Percentiles rank a stretch among this genome's conserved stretches.
phyloP scores from a whole-genome alignment of 2,797 vertebrate species.

The Tiaroga cobitis region DNA sequence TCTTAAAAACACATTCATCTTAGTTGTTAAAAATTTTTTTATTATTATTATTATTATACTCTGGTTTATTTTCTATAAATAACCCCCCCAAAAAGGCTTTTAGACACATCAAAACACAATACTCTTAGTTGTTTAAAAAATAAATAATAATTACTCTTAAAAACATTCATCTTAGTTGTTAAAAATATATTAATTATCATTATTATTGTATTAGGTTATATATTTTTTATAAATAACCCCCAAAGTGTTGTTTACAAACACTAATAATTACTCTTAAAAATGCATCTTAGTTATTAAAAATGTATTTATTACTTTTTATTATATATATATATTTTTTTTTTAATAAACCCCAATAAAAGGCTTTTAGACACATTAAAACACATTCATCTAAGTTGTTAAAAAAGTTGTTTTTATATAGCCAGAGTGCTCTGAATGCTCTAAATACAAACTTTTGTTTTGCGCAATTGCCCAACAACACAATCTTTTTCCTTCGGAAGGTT shows the following conservation, averaged over 20 bases:
- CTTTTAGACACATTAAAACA: neutral
- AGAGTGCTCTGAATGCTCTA: neutral
- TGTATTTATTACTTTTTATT: neutral
- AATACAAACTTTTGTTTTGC: neutral
- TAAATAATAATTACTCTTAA: too few species aligned
- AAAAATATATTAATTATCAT: neutral
- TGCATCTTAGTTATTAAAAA: too few species aligned
- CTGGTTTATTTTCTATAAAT: neutral
- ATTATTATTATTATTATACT: too few species aligned
- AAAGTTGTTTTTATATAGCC: neutral
- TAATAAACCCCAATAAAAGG: neutral
- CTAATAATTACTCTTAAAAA: too few species aligned
- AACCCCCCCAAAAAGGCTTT: neutral
- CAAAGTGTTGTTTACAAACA: neutral
- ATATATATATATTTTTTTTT: neutral
- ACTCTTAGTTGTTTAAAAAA: neutral
- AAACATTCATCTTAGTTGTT: too few species aligned
- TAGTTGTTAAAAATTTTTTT: neutral
- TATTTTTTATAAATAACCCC: neutral
- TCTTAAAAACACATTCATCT: too few species aligned
- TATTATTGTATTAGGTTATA: neutral
- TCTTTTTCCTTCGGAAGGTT: conserved; percentile 67
- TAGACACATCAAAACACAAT: neutral
- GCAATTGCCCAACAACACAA: conserved; percentile 41
- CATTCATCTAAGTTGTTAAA: too few species aligned